Base-by-base conservation (phyloP, 2,888 invertebrate genomes). In the Lathronympha strigana region DNA sequence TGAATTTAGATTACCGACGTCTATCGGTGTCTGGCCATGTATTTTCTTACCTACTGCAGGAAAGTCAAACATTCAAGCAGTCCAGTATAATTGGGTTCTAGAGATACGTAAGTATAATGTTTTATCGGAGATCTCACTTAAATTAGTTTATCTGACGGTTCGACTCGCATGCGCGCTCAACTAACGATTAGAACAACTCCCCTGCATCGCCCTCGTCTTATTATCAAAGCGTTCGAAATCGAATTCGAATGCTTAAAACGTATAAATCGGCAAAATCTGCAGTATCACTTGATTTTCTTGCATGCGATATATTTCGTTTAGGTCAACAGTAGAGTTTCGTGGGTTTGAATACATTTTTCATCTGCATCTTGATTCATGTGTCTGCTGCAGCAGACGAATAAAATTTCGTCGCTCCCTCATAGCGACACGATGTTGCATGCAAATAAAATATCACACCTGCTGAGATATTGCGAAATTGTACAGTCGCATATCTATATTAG, bases 341-440 rank as follows among this genome's bases (percentile, higher is more conserved):
- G 75, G 78, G 79, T 80, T 77, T 76, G 77, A 86, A 88, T 88
- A 82, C 78, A 79, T 84, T 83, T 85, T 78, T 72, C 62, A 77
- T 84, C 80, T 90, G 89, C 88, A 88, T 83, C 81, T 81, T 87
- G 86, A 90, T 89, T 89, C 87, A 89, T 89, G 84, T 84, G 88
- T 88, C 87, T 88, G 80, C 79, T 86, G 81, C 88, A 86, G 83
- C 80, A 90, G 89, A 90, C 88, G 86, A 87, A 91, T 90, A 87
- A 82, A 78, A 88, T 90, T 84, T 60, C 81, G 68, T 72, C 63
- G 66, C 76, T 69, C 69, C 78, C 77, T 74, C 72, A 70, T 78
- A 71, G 75, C 73, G 78, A 80, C 75, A 74, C 73, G 72, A 68
- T 74, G 78, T 19, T 64, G 58, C 64, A 60, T 60, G 60, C 31